A percentile compares a stretch with the other conserved stretches of the same genome.
Conservation (phyloP, 2,888 invertebrate species). For the Desoria tigrina region DNA sequence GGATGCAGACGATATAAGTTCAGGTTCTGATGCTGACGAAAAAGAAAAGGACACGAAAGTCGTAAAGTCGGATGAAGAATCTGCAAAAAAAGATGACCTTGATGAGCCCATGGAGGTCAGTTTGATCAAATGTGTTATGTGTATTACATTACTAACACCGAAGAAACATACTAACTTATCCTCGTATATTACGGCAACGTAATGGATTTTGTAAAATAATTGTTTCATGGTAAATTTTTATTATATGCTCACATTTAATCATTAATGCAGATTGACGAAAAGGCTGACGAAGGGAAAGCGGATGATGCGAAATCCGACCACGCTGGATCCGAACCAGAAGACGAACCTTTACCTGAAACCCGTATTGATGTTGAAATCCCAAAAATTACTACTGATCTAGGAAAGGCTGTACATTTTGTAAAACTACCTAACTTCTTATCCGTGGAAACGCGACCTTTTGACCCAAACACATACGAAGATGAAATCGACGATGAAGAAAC, state of each 20-base stretch:
- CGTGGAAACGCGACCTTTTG: conserved; percentile 95
- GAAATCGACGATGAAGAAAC: conserved; percentile 99
- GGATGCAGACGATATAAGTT: conserved; percentile 89
- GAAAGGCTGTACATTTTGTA: conserved; percentile 90
- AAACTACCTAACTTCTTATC: conserved; percentile 98
- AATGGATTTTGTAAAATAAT: too few species aligned
- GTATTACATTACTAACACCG: neutral
- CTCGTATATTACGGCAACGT: too few species aligned
- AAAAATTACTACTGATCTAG: conserved; percentile 87
- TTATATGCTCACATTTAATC: neutral
- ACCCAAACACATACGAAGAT: conserved; percentile 91
- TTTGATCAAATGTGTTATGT: neutral
- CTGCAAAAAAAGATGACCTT: conserved; percentile 25
- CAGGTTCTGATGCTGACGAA: conserved; percentile 64
- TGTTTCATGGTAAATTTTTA: conserved; percentile 7
- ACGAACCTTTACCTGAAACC: conserved; percentile 84
- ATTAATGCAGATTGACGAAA: conserved; percentile 2
- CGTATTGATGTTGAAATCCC: conserved; percentile 96
- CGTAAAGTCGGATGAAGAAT: conserved; percentile 43
- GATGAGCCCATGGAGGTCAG: conserved; percentile 28
- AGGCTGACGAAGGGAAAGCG: conserved; percentile 47
- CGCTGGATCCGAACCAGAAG: conserved; percentile 57
- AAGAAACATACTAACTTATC: too few species aligned
- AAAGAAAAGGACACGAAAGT: conserved; percentile 56
- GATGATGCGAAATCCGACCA: conserved; percentile 56